These are phyloP conservation scores for Morus bassanus DNA, from an alignment of 2,797 vertebrate species.

Conservation along the genomic window DNA sequence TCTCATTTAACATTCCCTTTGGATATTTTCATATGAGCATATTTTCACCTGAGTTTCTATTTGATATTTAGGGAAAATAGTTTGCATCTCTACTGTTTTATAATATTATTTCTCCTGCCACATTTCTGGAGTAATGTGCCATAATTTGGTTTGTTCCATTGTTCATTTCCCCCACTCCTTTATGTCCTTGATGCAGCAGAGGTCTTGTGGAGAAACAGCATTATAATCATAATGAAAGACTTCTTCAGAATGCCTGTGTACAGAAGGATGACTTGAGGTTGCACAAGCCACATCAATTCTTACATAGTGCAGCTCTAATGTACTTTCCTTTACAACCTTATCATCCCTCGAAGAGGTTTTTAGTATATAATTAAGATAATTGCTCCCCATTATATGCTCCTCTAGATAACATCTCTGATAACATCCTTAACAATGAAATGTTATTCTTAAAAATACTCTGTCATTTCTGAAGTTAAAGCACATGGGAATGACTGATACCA, in stretches of 20 bases:
- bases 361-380: conserved; percentile 52
- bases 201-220: not conserved
- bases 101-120: not conserved
- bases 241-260: not conserved
- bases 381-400: not conserved
- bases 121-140: not conserved
- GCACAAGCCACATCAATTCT: not conserved
- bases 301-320: not conserved
- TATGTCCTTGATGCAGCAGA: not conserved
- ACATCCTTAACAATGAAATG: conserved; percentile 7
- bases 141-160: not conserved
- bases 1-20: not conserved
- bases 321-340: conserved; percentile 32
- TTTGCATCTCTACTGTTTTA: not conserved
- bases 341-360: conserved; percentile 34
- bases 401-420: conserved; percentile 6
- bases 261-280: not conserved
- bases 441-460: conserved; percentile 10
- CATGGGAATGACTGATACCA: not conserved
- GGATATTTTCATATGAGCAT: not conserved
- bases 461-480: not conserved
- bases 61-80: not conserved
- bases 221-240: not conserved
- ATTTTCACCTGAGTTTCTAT: not conserved
- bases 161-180: not conserved